Conservation (phyloP, 2,797 vertebrate species). For the Pitangus sulphuratus region DNA sequence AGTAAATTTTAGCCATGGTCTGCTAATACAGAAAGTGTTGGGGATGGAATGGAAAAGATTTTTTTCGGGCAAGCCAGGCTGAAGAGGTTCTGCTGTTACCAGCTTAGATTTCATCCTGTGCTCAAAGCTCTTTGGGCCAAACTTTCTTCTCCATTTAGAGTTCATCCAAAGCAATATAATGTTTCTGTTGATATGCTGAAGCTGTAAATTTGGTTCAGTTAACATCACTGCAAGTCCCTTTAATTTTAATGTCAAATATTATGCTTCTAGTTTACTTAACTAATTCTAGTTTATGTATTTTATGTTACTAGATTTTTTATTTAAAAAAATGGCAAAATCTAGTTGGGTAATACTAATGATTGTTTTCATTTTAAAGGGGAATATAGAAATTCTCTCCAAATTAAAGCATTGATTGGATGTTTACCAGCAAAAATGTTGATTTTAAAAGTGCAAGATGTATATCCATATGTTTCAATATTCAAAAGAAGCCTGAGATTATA, state of each 20-base stretch:
- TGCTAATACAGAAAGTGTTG: background rate
- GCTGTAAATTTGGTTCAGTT: background rate
- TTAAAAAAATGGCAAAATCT: background rate
- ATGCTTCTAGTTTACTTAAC: background rate
- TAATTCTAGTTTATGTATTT: background rate
- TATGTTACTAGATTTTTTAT: background rate
- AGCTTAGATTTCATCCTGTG: background rate
- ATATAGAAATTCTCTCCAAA: background rate
- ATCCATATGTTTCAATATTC: background rate
- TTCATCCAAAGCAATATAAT: background rate
- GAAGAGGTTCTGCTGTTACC: background rate
- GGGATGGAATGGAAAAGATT: background rate
- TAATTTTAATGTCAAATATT: background rate
- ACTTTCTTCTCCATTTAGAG: background rate
- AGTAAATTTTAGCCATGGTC: background rate
- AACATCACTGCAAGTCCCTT: background rate
- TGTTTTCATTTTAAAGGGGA: background rate
- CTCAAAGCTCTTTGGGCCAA: background rate
- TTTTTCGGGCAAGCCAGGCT: background rate
- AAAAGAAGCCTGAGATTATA: background rate
- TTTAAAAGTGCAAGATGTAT: background rate
- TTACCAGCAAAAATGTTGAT: background rate
- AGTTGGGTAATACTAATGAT: background rate
- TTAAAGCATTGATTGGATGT: background rate
- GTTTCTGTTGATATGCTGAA: background rate